Conservation (phyloP, 2,113 vertebrate genomes). For the Dipodomys ordii region DNA sequence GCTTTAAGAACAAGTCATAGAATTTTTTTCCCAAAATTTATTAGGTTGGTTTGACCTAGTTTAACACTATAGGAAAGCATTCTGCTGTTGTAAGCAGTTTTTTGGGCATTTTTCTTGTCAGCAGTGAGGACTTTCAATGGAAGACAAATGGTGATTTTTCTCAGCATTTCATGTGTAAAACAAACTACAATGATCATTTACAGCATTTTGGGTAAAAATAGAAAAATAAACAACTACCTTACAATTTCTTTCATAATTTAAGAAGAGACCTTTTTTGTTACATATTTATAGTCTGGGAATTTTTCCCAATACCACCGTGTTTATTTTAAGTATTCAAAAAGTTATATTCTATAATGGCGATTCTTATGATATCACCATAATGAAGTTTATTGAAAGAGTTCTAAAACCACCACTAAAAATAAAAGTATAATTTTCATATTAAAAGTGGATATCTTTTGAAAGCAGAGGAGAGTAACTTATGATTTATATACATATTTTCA, state of each 20-base stretch:
- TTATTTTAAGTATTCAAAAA: conserved; percentile 35
- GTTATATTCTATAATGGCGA: conserved; percentile 17
- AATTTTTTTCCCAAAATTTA: conserved; percentile 14
- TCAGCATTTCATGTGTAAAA: not conserved
- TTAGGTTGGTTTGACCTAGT: conserved; percentile 1
- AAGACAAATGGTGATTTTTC: not conserved
- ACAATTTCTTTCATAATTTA: conserved; percentile 29
- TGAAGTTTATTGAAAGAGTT: conserved; percentile 21
- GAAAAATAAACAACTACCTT: conserved; percentile 24
- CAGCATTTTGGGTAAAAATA: not conserved
- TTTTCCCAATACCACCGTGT: not conserved
- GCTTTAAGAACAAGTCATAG: not conserved
- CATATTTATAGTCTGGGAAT: not conserved
- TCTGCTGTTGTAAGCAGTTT: not conserved
- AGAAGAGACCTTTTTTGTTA: conserved; percentile 21
- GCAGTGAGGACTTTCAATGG: conserved; percentile 45
- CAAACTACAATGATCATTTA: conserved; percentile 20
- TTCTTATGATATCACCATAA: not conserved
- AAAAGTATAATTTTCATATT: conserved; percentile 19
- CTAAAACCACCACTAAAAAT: conserved; percentile 30
- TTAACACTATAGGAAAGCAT: not conserved
- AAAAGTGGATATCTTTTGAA: not conserved
- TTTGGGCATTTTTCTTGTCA: not conserved
- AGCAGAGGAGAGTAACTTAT: not conserved
- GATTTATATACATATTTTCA: not conserved